Conservation (phyloP, 2,888 invertebrate genomes). For the Amphipyra tragopoginis region DNA sequence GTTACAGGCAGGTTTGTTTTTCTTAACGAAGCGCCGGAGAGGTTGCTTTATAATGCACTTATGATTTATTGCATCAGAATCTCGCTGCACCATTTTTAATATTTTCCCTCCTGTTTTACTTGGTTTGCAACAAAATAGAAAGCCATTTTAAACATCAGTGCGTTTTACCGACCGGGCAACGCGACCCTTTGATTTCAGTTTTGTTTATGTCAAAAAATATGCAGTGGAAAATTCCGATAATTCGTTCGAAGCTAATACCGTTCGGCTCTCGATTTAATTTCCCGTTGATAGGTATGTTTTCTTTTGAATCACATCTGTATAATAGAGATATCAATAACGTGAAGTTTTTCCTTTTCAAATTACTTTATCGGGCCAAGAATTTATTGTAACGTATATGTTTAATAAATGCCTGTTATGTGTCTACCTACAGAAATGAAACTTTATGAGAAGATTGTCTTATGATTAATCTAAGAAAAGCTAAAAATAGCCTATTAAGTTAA, state of each 20-base stretch:
- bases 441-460: no score
- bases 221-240: background rate
- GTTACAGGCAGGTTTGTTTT: slow-evolving; percentile 75
- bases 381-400: no score
- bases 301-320: no score
- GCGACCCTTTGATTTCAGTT: slow-evolving; percentile 3
- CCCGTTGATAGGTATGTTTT: no score
- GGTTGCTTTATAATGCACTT: slow-evolving; percentile 78
- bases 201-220: slow-evolving; percentile 5
- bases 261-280: background rate
- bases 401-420: no score
- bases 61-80: slow-evolving; percentile 79
- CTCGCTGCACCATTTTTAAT: slow-evolving; percentile 70
- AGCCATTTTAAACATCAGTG: slow-evolving; percentile 4
- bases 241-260: background rate
- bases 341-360: no score
- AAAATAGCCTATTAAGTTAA: slow-evolving; percentile 2
- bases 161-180: background rate
- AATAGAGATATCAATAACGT: no score
- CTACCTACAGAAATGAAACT: no score
- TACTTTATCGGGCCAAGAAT: no score
- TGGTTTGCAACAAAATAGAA: slow-evolving; percentile 40
- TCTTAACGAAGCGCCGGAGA: slow-evolving; percentile 77
- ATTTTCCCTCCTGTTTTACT: slow-evolving; percentile 54
- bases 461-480: background rate